Evolutionary conservation across 2,797 vertebrate species (phyloP).

Genomic region (Pangasius macronema): DNA sequence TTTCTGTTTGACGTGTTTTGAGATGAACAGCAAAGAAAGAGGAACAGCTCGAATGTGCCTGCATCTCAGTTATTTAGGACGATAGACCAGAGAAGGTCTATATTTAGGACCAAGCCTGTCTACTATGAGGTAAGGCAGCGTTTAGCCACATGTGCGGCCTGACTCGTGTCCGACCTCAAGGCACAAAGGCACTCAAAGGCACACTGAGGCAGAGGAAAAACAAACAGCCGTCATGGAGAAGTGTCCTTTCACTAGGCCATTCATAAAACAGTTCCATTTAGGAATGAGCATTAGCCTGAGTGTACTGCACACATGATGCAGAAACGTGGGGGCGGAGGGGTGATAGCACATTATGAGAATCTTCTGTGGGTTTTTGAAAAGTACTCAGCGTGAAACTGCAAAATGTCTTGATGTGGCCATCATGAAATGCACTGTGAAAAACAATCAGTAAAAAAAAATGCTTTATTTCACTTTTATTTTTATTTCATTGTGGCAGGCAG

Average conservation of each 20-base stretch:
- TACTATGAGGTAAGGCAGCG: slow-evolving; percentile 46
- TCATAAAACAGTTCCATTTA: slow-evolving; percentile 45
- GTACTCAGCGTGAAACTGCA: background rate
- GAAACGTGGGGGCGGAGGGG: background rate
- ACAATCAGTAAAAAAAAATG: background rate
- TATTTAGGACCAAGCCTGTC: slow-evolving; percentile 42
- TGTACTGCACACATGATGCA: background rate
- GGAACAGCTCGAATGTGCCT: slow-evolving; percentile 7
- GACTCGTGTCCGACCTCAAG: slow-evolving; percentile 63
- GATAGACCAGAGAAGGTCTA: slow-evolving; percentile 39
- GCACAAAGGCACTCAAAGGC: no score
- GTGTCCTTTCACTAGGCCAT: slow-evolving; percentile 50
- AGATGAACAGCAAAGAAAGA: background rate
- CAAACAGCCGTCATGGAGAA: slow-evolving; percentile 62
- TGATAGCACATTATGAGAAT: background rate
- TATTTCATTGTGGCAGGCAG: background rate
- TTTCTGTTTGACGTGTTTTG: background rate
- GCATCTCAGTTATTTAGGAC: slow-evolving; percentile 43
- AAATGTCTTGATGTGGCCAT: background rate
- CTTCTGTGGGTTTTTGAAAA: background rate
- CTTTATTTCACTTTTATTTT: background rate
- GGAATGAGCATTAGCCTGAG: background rate
- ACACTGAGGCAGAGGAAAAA: slow-evolving; percentile 56
- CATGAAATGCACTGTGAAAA: background rate
- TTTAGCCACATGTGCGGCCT: slow-evolving; percentile 47